A percentile compares a stretch with the other conserved stretches of the same genome.
phyloP scores from a whole-genome alignment of 2,888 invertebrate genomes.

The Synanthedon andrenaeformis region DNA sequence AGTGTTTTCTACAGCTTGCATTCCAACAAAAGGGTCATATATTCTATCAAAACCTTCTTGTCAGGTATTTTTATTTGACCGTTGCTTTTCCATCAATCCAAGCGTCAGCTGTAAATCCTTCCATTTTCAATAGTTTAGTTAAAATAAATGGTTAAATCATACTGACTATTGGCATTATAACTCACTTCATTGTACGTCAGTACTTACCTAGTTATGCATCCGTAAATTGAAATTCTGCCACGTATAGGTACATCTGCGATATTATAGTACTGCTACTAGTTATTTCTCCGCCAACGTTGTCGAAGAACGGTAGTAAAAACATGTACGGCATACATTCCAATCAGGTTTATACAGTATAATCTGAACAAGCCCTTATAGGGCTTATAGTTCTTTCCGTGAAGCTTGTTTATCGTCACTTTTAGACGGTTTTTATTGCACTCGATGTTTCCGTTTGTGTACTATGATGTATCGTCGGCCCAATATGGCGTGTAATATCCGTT shows the following conservation, averaged over 20 bases:
- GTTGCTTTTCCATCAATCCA: conserved; percentile 70
- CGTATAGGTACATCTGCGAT: conserved; percentile 61
- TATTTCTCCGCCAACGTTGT: conserved; percentile 76
- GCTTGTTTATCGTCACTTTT: conserved; percentile 12
- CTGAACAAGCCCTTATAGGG: too few relatives aligned
- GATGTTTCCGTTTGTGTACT: conserved; percentile 22
- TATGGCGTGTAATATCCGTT: conserved; percentile 27
- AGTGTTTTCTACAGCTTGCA: conserved; percentile 25
- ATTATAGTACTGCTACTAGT: conserved; percentile 61
- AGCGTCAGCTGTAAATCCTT: conserved; percentile 69
- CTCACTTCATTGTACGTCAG: conserved; percentile 1
- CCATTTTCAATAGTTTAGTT: conserved; percentile 69
- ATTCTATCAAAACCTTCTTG: conserved; percentile 76
- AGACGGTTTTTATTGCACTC: conserved; percentile 31
- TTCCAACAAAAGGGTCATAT: conserved; percentile 72
- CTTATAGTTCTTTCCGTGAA: not conserved
- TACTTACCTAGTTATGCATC: conserved; percentile 40
- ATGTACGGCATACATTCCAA: too few relatives aligned
- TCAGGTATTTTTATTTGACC: conserved; percentile 73
- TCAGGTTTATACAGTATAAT: too few relatives aligned
- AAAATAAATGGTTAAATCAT: conserved; percentile 69
- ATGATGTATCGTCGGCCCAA: conserved; percentile 37
- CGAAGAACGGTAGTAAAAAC: too few relatives aligned
- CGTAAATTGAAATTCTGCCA: conserved; percentile 44
- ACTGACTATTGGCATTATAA: conserved; percentile 28